A percentile compares a stretch with the other conserved stretches of the same genome.
Conservation (phyloP, 2,888 invertebrate genomes). For the Yponomeuta cagnagella region DNA sequence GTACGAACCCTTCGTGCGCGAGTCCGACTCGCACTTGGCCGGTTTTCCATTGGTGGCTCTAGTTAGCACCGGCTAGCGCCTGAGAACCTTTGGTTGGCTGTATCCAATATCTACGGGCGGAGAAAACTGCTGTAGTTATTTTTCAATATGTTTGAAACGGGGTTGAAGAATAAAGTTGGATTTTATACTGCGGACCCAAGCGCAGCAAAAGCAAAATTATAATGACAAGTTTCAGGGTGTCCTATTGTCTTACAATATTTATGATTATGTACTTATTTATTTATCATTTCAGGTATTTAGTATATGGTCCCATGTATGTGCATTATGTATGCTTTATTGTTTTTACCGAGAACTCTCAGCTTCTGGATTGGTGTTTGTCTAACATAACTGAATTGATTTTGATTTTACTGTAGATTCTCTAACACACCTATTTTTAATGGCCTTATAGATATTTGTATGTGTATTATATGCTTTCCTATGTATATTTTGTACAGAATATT, state of each 20-base stretch:
- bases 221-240: no score
- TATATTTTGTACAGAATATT: neutral
- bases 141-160: no score
- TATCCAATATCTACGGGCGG: no score
- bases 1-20: no score
- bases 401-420: neutral
- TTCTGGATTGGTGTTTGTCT: neutral
- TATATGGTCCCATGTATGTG: neutral
- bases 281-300: neutral
- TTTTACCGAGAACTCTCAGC: neutral
- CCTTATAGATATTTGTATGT: neutral
- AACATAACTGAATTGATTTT: neutral
- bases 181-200: no score
- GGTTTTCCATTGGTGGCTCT: no score
- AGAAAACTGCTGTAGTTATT: no score
- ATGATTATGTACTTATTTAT: neutral
- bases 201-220: no score
- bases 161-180: no score
- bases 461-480: neutral
- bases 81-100: no score
- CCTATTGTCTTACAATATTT: neutral
- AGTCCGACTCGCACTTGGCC: no score
- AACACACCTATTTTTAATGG: neutral
- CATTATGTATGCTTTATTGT: conserved; percentile 1
- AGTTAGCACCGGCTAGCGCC: no score